These are phyloP conservation scores for Zoanthus sociatus DNA, from an alignment of 92 coral and sea anemone genomes.

Conservation along the genomic window DNA sequence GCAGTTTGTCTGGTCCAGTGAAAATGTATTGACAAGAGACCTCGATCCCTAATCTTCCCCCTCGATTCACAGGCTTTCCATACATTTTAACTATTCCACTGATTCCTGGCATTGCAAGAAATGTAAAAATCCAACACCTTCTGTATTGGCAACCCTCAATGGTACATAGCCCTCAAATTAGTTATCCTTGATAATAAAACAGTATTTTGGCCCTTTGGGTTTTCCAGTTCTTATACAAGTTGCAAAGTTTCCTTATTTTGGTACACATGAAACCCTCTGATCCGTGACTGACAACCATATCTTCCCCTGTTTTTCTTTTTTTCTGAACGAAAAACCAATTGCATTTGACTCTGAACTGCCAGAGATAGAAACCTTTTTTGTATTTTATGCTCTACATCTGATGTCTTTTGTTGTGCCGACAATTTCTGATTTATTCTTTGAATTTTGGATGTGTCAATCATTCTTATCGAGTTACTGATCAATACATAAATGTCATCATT, in stretches of 20 bases:
- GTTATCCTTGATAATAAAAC: slow-evolving; percentile 46
- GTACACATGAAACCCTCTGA: slow-evolving; percentile 53
- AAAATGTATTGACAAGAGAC: too few species aligned
- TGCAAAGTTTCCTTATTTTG: slow-evolving; percentile 44
- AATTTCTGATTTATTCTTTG: slow-evolving; percentile 42
- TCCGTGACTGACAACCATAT: slow-evolving; percentile 21
- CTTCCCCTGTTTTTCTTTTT: too few species aligned
- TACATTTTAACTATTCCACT: too few species aligned
- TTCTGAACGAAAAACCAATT: background rate
- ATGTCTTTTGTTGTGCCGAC: background rate
- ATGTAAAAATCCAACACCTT: too few species aligned
- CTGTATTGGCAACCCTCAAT: too few species aligned
- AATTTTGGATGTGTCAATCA: slow-evolving; percentile 34
- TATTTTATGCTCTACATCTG: background rate
- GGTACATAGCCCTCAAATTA: too few species aligned
- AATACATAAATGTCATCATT: slow-evolving; percentile 41
- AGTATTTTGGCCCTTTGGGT: slow-evolving; percentile 57
- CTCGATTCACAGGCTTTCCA: too few species aligned
- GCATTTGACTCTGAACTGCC: slow-evolving; percentile 4
- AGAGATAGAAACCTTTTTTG: background rate
- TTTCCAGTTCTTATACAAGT: slow-evolving; percentile 44
- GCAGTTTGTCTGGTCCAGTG: too few species aligned
- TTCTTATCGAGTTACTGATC: slow-evolving; percentile 57
- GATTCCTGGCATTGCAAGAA: too few species aligned
- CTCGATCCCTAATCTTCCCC: too few species aligned